Evolutionary conservation across 2,888 invertebrate species (phyloP).

Genomic region (Folsomia candida): DNA sequence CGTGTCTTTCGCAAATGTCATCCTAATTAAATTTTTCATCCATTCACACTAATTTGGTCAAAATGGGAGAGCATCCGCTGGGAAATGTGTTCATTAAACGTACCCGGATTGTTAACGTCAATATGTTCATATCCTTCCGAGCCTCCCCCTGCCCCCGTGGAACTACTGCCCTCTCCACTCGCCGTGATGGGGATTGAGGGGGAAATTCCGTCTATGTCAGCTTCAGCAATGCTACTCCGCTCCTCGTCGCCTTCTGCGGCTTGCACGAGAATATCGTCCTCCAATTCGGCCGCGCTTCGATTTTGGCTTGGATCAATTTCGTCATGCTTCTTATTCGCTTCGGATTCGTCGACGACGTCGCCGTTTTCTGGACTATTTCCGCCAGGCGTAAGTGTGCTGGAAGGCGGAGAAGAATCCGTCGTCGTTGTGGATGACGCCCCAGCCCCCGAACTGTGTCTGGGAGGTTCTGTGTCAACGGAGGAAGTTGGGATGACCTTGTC

Average conservation of each 20-base stretch:
- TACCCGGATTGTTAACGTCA: conserved; percentile 40
- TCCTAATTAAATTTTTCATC: too few relatives aligned
- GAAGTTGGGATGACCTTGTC: conserved; percentile 27
- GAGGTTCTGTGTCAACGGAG: conserved; percentile 21
- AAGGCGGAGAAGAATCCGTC: conserved; percentile 12
- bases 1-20: too few relatives aligned
- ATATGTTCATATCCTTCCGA: conserved; percentile 22
- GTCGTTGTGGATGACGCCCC: conserved; percentile 11
- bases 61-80: not conserved
- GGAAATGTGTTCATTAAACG: not conserved
- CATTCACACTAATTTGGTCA: too few relatives aligned
- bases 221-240: conserved; percentile 11
- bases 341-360: not conserved
- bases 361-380: not conserved
- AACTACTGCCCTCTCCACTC: conserved; percentile 42
- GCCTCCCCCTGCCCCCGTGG: conserved; percentile 19
- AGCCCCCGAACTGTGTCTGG: conserved; percentile 18
- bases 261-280: conserved; percentile 31
- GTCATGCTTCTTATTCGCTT: conserved; percentile 7
- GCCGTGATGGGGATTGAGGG: conserved; percentile 44
- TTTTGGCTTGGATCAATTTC: conserved; percentile 28
- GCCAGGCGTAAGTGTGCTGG: conserved; percentile 6
- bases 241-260: conserved; percentile 36
- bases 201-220: conserved; percentile 19
- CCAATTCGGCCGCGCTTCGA: conserved; percentile 39